These are phyloP conservation scores for Nebria ingens DNA, from an alignment of 1,140 invertebrate species.

Conservation along the genomic window DNA sequence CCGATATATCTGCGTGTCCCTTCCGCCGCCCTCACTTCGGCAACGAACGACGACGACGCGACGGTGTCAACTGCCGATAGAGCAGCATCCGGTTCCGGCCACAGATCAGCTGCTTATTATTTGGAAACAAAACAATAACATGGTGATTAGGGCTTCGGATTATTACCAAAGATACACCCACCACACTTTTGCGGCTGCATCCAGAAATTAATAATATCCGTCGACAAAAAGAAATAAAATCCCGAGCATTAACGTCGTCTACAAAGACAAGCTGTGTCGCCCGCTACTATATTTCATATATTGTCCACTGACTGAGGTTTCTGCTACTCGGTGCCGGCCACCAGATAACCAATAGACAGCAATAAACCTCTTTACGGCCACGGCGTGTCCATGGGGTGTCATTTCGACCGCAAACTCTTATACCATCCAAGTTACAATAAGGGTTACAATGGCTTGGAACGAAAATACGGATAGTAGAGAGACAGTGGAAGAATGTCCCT, in stretches of 20 bases:
- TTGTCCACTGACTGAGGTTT: no score
- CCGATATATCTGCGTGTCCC: not conserved
- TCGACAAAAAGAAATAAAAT: no score
- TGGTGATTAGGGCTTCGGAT: no score
- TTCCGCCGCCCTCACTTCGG: not conserved
- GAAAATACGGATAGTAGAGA: not conserved
- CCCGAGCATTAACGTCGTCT: no score
- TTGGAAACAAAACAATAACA: no score
- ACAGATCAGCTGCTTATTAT: no score
- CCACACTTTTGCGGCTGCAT: no score
- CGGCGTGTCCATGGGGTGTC: not conserved
- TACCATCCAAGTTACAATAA: not conserved
- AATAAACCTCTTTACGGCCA: constrained; percentile 3
- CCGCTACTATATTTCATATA: not conserved
- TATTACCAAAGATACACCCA: no score
- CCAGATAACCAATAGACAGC: constrained; percentile 5
- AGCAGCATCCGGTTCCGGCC: not conserved
- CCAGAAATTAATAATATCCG: no score
- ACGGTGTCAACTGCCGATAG: not conserved
- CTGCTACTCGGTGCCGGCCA: not conserved
- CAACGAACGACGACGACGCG: no score
- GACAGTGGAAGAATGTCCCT: constrained; percentile 2
- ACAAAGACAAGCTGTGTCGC: not conserved
- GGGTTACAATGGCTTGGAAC: not conserved
- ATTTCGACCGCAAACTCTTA: not conserved